phyloP scores from a whole-genome alignment of 2,797 vertebrate species.

The Catostomus latipinnis region DNA sequence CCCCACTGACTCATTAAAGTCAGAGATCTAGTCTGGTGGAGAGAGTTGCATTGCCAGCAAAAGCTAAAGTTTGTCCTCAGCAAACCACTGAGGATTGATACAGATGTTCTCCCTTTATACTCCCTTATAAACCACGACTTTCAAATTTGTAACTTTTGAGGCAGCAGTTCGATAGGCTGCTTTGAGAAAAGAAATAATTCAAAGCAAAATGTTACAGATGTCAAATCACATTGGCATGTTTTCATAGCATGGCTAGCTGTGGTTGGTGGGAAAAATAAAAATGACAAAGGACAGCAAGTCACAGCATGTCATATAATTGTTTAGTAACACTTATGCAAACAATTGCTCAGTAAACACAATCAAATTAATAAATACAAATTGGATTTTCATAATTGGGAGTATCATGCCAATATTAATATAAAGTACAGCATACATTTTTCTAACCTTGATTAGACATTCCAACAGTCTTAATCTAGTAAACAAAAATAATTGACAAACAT shows the following conservation, averaged over 20 bases:
- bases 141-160: background rate
- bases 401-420: background rate
- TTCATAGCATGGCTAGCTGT: background rate
- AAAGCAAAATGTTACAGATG: background rate
- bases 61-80: slow-evolving; percentile 63
- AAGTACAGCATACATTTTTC: slow-evolving; percentile 27
- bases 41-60: slow-evolving; percentile 65
- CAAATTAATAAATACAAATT: background rate
- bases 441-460: background rate
- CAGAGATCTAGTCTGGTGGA: slow-evolving; percentile 60
- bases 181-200: background rate
- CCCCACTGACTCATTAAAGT: slow-evolving; percentile 75
- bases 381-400: background rate
- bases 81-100: slow-evolving; percentile 54
- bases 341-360: background rate
- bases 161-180: background rate
- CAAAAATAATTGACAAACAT: too few relatives aligned
- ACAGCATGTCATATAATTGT: too few relatives aligned
- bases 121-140: background rate
- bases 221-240: background rate
- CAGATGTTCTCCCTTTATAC: slow-evolving; percentile 46
- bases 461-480: too few relatives aligned
- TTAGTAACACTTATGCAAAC: background rate
- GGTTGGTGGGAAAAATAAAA: background rate
- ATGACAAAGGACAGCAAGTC: too few relatives aligned